These are phyloP conservation scores for Lymantria monacha DNA, from an alignment of 2,888 invertebrate genomes.

Conservation along the genomic window DNA sequence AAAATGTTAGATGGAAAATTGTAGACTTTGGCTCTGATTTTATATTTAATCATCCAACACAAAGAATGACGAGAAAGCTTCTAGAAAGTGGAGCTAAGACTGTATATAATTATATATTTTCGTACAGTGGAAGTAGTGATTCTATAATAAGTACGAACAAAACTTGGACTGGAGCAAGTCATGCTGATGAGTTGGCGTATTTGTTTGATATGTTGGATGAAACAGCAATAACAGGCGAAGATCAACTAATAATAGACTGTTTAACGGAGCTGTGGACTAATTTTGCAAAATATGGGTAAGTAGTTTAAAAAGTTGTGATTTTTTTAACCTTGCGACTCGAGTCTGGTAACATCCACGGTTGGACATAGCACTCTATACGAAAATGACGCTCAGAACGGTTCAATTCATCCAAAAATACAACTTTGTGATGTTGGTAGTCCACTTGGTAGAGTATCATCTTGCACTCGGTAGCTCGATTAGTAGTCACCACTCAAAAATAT, in stretches of 20 bases:
- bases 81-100: conserved; percentile 5
- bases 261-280: conserved; percentile 32
- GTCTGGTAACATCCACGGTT: too few species aligned
- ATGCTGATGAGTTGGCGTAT: conserved; percentile 39
- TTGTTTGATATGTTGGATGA: conserved; percentile 14
- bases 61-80: conserved; percentile 14
- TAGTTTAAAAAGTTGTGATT: neutral
- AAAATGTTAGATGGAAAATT: conserved; percentile 1
- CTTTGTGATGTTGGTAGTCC: too few species aligned
- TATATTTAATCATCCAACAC: conserved; percentile 11
- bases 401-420: too few species aligned
- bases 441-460: too few species aligned
- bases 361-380: too few species aligned
- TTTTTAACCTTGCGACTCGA: too few species aligned
- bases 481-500: too few species aligned
- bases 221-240: neutral
- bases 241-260: conserved; percentile 18
- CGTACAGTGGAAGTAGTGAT: conserved; percentile 11
- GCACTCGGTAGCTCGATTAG: too few species aligned
- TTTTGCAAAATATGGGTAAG: conserved; percentile 31
- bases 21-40: conserved; percentile 1
- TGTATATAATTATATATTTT: conserved; percentile 18
- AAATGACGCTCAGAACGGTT: too few species aligned
- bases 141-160: neutral
- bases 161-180: conserved; percentile 27